phyloP scores from a whole-genome alignment of 2,797 vertebrate species.

The Lacerta viridis region DNA sequence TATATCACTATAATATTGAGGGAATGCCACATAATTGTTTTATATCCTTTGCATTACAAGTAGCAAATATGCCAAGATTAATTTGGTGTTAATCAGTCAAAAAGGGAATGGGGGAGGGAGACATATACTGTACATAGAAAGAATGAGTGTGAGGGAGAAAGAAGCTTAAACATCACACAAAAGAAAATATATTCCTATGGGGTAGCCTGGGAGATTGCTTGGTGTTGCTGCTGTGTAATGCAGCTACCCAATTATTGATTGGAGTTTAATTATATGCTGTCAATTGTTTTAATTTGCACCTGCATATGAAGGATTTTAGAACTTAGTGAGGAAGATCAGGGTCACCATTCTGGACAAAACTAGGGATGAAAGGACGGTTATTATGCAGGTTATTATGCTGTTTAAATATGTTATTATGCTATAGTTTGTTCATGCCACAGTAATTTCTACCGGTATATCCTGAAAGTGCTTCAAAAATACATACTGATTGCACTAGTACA shows the following conservation, averaged over 20 bases:
- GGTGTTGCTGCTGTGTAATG: slow-evolving; percentile 74
- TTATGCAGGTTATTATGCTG: not conserved
- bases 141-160: not conserved
- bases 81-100: slow-evolving; percentile 84
- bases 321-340: slow-evolving; percentile 50
- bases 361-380: not conserved
- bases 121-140: not conserved
- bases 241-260: slow-evolving; percentile 79
- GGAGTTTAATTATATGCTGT: slow-evolving; percentile 79
- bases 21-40: slow-evolving; percentile 67
- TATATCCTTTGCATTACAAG: slow-evolving; percentile 77
- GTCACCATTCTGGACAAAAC: slow-evolving; percentile 31
- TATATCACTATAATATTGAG: slow-evolving; percentile 60
- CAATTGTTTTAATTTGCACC: slow-evolving; percentile 77
- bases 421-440: not conserved
- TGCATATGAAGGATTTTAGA: slow-evolving; percentile 68
- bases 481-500: not conserved
- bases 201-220: slow-evolving; percentile 75
- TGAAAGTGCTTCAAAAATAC: slow-evolving; percentile 25
- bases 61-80: slow-evolving; percentile 77
- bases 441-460: not conserved
- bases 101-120: slow-evolving; percentile 38
- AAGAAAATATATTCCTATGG: slow-evolving; percentile 75
- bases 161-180: slow-evolving; percentile 72
- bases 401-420: slow-evolving; percentile 1